A percentile compares a stretch with the other conserved stretches of the same genome.
Conservation (phyloP, 2,113 vertebrate species). For the Dasyurus viverrinus region DNA sequence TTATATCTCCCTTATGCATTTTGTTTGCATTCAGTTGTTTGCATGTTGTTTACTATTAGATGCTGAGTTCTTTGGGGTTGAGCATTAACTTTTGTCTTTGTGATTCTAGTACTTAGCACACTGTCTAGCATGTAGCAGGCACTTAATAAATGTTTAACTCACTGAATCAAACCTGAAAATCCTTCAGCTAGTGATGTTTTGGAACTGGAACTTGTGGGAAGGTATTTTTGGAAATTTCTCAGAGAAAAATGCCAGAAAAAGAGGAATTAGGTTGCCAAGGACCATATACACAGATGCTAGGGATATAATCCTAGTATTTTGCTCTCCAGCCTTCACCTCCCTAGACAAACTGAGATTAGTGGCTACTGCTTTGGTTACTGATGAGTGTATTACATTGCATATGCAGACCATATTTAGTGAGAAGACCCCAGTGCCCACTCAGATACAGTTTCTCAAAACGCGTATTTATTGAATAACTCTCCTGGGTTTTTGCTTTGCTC, state of each 20-base stretch:
- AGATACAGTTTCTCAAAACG: neutral
- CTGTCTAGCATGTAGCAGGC: neutral
- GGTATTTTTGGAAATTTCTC: neutral
- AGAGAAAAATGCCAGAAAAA: neutral
- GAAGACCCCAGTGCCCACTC: neutral
- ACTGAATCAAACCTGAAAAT: neutral
- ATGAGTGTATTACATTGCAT: neutral
- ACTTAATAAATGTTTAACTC: neutral
- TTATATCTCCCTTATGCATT: neutral
- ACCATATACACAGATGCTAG: neutral
- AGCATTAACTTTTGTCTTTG: neutral
- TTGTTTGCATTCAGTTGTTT: neutral
- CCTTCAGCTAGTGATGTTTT: neutral
- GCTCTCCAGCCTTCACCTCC: neutral
- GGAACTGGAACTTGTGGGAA: neutral
- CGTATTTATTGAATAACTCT: neutral
- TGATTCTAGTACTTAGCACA: neutral
- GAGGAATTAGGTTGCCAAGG: neutral
- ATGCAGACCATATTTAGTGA: neutral
- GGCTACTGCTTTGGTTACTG: neutral
- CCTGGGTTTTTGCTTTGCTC: neutral
- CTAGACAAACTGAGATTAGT: neutral
- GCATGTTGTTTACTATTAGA: neutral
- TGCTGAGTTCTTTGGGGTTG: neutral
- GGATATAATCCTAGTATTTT: neutral